Percentiles rank a stretch among this genome's conserved stretches.
Conservation (phyloP, 30 jellyfish, hydroid and myxozoan species). For the Sanderia malayensis region DNA sequence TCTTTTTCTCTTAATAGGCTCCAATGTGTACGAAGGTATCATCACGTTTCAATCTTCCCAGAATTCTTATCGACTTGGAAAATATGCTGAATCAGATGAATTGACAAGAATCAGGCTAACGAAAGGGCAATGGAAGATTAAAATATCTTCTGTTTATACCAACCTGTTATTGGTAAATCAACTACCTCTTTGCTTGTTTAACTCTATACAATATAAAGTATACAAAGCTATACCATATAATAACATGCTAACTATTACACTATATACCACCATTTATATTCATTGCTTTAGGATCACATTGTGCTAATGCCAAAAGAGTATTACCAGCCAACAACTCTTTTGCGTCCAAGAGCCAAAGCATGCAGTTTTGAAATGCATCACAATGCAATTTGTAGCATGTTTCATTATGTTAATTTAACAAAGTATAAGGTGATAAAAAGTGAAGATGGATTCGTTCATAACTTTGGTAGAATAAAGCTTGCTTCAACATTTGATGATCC, state of each 20-base stretch:
- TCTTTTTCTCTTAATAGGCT: neutral
- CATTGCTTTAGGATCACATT: conserved; percentile 77
- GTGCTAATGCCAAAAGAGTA: conserved; percentile 69
- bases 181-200: no score
- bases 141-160: conserved; percentile 46
- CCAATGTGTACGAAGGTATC: neutral
- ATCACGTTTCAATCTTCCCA: neutral
- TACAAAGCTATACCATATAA: no score
- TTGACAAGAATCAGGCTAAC: conserved; percentile 16
- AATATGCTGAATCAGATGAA: conserved; percentile 15
- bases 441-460: conserved; percentile 13
- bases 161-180: conserved; percentile 52
- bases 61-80: neutral
- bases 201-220: no score
- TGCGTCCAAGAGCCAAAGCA: conserved; percentile 33
- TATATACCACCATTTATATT: no score
- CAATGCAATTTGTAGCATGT: conserved; percentile 49
- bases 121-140: conserved; percentile 64
- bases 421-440: conserved; percentile 4
- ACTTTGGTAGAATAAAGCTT: neutral
- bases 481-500: conserved; percentile 61
- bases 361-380: conserved; percentile 44
- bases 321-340: conserved; percentile 33
- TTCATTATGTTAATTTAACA: conserved; percentile 16
- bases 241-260: no score